Evolutionary conservation across 2,888 invertebrate species (phyloP).

Genomic region (Blera fallax): DNA sequence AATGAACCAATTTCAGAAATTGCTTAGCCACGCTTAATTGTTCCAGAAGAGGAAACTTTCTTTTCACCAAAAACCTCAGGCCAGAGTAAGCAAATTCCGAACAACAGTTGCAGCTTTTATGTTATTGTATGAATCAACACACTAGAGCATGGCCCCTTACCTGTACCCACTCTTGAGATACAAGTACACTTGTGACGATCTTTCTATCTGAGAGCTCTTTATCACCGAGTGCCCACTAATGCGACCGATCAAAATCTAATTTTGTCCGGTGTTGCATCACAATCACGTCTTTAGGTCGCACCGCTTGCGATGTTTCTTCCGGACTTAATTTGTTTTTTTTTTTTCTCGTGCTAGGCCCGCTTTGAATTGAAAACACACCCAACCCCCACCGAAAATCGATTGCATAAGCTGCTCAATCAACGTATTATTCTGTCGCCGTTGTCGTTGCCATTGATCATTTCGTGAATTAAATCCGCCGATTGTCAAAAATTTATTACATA

Average conservation of each 20-base stretch:
- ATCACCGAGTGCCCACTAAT: neutral
- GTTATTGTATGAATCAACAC: neutral
- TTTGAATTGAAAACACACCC: neutral
- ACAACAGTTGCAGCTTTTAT: neutral
- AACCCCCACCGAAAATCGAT: neutral
- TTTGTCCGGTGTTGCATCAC: conserved; percentile 12
- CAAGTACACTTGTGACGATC: neutral
- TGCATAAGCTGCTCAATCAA: conserved; percentile 10
- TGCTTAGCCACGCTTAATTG: conserved; percentile 20
- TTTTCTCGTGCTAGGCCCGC: no score
- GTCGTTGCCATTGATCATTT: neutral
- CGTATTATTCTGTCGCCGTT: neutral
- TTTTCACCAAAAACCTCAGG: neutral
- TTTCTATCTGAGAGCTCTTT: neutral
- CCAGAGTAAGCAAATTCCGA: neutral
- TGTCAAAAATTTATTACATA: conserved; percentile 6
- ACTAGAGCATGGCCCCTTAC: no score
- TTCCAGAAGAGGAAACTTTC: conserved; percentile 21
- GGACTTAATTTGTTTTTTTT: neutral
- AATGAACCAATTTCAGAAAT: conserved; percentile 27
- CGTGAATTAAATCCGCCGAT: neutral
- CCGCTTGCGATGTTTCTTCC: neutral
- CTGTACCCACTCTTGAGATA: neutral
- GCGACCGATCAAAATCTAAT: neutral
- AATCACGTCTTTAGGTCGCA: conserved; percentile 5